Evolutionary conservation across 2,113 vertebrate species (phyloP).

Genomic region (Trachemys scripta): DNA sequence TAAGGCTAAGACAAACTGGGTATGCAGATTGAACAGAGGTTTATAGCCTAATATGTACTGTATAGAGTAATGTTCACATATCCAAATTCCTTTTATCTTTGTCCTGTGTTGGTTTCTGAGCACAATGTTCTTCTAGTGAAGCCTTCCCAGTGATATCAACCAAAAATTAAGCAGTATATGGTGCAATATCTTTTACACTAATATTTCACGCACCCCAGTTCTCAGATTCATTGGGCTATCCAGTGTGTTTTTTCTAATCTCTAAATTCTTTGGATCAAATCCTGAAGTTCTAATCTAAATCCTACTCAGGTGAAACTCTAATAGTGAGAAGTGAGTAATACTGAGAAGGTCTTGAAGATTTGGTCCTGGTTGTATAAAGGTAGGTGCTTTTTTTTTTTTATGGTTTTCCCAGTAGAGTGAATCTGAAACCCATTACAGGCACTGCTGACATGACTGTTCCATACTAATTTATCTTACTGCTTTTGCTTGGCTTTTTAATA

Average conservation of each 20-base stretch:
- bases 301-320: neutral
- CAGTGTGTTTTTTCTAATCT: neutral
- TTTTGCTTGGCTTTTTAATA: neutral
- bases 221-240: neutral
- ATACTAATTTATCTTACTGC: neutral
- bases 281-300: neutral
- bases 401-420: neutral
- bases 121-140: neutral
- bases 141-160: neutral
- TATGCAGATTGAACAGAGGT: fast-evolving
- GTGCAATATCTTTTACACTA: neutral
- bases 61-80: neutral
- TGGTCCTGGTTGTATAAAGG: neutral
- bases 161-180: neutral
- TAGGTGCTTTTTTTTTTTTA: neutral
- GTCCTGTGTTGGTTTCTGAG: neutral
- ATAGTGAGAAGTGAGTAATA: neutral
- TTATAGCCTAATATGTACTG: neutral
- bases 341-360: neutral
- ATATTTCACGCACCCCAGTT: neutral
- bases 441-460: neutral
- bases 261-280: neutral
- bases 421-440: neutral
- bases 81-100: neutral
- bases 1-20: neutral